Base-by-base conservation (phyloP, 2,797 vertebrate species). In the Hemibagrus guttatus region DNA sequence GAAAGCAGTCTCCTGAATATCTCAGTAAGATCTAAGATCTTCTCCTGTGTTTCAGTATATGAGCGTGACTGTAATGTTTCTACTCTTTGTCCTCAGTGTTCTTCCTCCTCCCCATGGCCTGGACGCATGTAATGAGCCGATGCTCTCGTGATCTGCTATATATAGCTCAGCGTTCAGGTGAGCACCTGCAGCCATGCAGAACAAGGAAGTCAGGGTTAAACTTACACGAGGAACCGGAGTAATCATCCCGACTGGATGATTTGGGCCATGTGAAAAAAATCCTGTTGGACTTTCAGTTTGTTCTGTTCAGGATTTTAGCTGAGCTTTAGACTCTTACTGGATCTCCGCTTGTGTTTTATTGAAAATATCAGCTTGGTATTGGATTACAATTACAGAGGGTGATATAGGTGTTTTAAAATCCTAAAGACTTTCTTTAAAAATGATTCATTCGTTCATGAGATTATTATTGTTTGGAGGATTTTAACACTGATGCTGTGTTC, bases 101-200 rank as follows among this genome's bases (percentile, higher is more conserved):
- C 49, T 81, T 64, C 39, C 42, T 87, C 59, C 56, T 68, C 59
- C 46, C 2, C 85, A 35, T 84, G 17, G 54, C 59, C 74, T 76
- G 68, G 69, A 81, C 85, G 84, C 79, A 81, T 58, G 28, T 76
- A 31, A 66, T 68, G 56, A 19, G 66, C 61, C 66, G 78, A 42
- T 58, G 71, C 8, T 63, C 49, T 83, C 5, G 68, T 72, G 71
- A n/a, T 42, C 81, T 49, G 80, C 76, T 87, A 86, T 83, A 87
- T 86, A 88, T 90, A 89, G 72, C 74, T 35, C 35, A 63, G 52
- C 64, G 72, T 58, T 56, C 71, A 63, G 49, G 39, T 39, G 46
- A 88, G 91, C 87, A 90, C 89, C 89, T 90, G 87, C 81, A 85
- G 56, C 68, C 72, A 31, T 0, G 64, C 23, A 39, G 52, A 63